These are phyloP conservation scores for Anguilla anguilla DNA, from an alignment of 2,797 vertebrate genomes.

Conservation along the genomic window DNA sequence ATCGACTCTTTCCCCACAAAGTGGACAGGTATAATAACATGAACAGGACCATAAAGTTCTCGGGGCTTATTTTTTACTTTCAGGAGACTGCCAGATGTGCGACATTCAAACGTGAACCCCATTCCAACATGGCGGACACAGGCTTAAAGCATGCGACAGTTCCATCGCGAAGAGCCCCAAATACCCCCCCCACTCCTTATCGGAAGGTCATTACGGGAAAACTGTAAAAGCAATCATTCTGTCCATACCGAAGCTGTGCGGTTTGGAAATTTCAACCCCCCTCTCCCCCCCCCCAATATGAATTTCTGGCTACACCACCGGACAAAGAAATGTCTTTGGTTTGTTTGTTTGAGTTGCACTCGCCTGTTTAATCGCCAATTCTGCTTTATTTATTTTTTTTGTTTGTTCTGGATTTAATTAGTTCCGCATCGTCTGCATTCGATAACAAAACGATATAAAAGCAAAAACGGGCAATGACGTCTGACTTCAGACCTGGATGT, in stretches of 20 bases:
- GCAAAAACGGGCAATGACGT: background rate
- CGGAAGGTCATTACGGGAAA: too few relatives aligned
- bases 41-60: constrained; percentile 46
- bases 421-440: background rate
- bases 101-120: background rate
- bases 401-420: background rate
- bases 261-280: background rate
- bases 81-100: background rate
- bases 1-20: constrained; percentile 72
- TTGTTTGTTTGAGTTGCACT: background rate
- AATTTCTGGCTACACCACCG: background rate
- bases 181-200: background rate
- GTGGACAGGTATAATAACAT: constrained; percentile 47
- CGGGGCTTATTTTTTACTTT: background rate
- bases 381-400: background rate
- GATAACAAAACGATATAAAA: background rate
- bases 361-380: background rate
- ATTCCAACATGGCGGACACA: background rate
- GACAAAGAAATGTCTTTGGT: background rate
- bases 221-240: too few relatives aligned
- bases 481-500: background rate
- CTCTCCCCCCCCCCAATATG: background rate
- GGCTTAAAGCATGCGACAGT: background rate
- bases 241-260: background rate
- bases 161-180: background rate